Evolutionary conservation across 1,140 invertebrate genomes (phyloP).

Genomic region (Magallana angulata): DNA sequence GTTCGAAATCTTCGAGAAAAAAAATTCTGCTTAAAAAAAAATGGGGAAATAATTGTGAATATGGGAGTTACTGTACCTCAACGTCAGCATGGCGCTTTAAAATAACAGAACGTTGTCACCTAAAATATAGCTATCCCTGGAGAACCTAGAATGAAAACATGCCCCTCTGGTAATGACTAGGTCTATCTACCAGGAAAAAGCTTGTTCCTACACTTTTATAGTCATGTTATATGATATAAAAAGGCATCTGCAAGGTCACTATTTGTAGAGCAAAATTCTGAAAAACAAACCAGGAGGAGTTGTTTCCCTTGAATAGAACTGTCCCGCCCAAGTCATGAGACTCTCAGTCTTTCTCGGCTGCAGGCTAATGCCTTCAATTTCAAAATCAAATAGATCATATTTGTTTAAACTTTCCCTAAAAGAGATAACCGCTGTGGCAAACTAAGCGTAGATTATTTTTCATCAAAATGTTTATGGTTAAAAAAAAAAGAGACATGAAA

Average conservation of each 20-base stretch:
- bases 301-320: slow-evolving; percentile 13
- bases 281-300: not conserved
- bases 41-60: not conserved
- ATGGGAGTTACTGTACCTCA: not conserved
- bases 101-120: too few relatives aligned
- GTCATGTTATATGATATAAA: not conserved
- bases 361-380: too few relatives aligned
- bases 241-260: not conserved
- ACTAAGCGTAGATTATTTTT: too few relatives aligned
- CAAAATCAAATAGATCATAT: too few relatives aligned
- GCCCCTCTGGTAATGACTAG: not conserved
- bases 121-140: not conserved
- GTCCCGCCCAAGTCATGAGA: not conserved
- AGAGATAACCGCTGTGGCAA: too few relatives aligned
- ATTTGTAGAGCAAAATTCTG: not conserved
- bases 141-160: not conserved
- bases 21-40: not conserved
- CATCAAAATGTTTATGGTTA: too few relatives aligned
- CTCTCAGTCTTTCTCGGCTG: not conserved
- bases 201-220: slow-evolving; percentile 9
- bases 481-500: too few relatives aligned
- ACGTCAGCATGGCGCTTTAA: not conserved
- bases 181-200: not conserved
- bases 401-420: too few relatives aligned
- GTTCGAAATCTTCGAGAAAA: not conserved